Evolutionary conservation across 2,888 invertebrate species (phyloP), one percentile per base, ranked within the genome.

Genomic region (Andrena fulva): DNA sequence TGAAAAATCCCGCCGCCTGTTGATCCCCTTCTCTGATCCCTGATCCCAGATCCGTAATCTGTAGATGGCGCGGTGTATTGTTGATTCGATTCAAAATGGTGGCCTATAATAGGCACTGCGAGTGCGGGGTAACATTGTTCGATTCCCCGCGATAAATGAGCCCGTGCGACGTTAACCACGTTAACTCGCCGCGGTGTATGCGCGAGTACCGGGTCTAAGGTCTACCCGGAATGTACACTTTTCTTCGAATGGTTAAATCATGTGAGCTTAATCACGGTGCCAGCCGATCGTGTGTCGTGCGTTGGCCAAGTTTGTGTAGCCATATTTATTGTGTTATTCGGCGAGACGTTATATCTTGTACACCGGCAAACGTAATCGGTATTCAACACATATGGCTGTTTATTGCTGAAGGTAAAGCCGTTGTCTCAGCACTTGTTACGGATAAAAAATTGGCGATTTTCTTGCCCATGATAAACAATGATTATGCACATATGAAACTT

Each of bases 1-100:
- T 42, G 42, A 42, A 42, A 42, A 42, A 42, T 42, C 42, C 42
- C 42, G 42, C 42, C 42, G 42, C 42, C 42, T 42, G 42, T 42
- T 42, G 42, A 35, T 35, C 35, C 10, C 35, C 35, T 33, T 33
- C 33, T 0, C 10, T 2, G 35, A 10, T 35, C 10, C 10, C 35
- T 35, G 35, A 42, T 35, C 10, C 10, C 35, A 10, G 35, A 42
- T 42, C 12, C 42, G 42, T 42, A 35, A 42, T 42, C 12, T 42
- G 42, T 95, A 96, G 96, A 96, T 96, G 96, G 95, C 96, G 95
- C 95, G 90, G 89, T 94, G 93, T 95, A 95, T 96, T 96, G 95
- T 96, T 96, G 95, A 89, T 85, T 91, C 72, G 86, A 83, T 90
- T 90, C 89, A 91, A 92, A 92, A 92, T 92, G 92, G 92, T 89